Evolutionary conservation across 2,113 vertebrate species (phyloP), one percentile per base, ranked within the genome.

Genomic region (Uropsilus gracilis): DNA sequence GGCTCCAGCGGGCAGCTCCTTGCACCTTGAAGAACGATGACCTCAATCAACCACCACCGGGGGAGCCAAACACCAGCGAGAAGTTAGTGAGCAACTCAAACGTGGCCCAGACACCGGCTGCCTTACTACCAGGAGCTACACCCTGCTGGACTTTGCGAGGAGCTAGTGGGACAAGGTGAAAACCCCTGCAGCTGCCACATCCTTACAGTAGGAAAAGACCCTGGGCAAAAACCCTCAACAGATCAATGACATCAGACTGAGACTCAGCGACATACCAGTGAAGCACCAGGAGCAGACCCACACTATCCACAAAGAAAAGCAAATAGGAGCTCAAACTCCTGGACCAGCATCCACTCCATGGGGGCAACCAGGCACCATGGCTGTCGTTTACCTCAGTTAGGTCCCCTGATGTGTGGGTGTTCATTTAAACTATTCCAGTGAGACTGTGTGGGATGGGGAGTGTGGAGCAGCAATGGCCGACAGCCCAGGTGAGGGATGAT

Each of bases 1-100:
- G 16, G 61, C 34, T 26, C 7, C 0, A 1, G 6, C 6, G 9
- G 32, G 37, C 37, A 34, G 2, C 6, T 20, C 11, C 8, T 6
- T 9, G 46, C 8, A 17, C 53, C 50, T 14, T 20, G 37, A 46
- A 3, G 44, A 50, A 34, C 11, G 6, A 39, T 1, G 39, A 34
- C 39, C 59, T 17, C 30, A 55, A 50, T 55, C 55, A 87, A 81
- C 22, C 30, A 73, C 30, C 53, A 8, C 2, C 2, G 63, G 71
- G 42, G 37, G 30, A 59, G 53, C 64, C 76, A 37, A 7, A 28
- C 28, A 2, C 46, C 46, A 28, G 53, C 2, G 28, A 46, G 28
- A 57, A 71, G 82, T 18, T 3, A 30, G 63, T 44, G 30, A 77
- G n/a, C 48, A n/a, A 34, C 50, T 53, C 78, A 10, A 28, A 5